Conservation (phyloP, 2,797 vertebrate species). For the Cichlasoma orientale region DNA sequence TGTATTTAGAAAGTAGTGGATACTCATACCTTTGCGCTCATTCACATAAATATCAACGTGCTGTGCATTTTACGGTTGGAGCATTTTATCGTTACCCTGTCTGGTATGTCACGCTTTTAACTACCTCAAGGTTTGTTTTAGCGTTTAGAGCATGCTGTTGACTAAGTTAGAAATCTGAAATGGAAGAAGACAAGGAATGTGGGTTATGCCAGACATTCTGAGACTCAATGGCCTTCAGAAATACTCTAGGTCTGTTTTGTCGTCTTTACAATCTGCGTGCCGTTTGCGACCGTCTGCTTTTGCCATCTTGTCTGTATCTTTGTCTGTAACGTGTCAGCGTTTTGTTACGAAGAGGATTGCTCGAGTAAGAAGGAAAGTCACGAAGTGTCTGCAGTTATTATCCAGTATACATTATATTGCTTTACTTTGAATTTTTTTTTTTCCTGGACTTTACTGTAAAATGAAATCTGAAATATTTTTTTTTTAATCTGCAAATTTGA, state of each 20-base stretch:
- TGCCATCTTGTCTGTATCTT: not conserved
- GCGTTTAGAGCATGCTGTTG: slow-evolving; percentile 40
- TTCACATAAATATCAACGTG: not conserved
- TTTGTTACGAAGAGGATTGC: not conserved
- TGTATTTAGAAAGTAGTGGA: not conserved
- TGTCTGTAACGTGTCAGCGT: not conserved
- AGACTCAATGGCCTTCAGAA: slow-evolving; percentile 64
- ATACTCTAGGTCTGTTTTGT: slow-evolving; percentile 28
- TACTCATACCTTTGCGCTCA: not conserved
- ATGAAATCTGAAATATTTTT: not conserved
- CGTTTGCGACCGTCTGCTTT: slow-evolving; percentile 22
- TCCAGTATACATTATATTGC: not conserved
- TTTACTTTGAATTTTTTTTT: not conserved
- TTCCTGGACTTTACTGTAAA: not conserved
- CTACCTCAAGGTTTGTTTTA: slow-evolving; percentile 33
- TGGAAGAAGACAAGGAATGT: slow-evolving; percentile 62
- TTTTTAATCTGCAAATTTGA: no score
- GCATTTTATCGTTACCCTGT: not conserved
- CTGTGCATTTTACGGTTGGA: slow-evolving; percentile 1
- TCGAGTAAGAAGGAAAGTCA: not conserved
- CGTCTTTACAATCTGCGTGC: slow-evolving; percentile 29
- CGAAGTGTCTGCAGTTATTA: not conserved
- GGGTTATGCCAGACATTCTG: slow-evolving; percentile 63
- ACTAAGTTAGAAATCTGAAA: slow-evolving; percentile 61
- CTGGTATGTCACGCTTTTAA: slow-evolving; percentile 8